Conservation (phyloP, 2,113 vertebrate species). For the Hemibagrus wyckioides region DNA sequence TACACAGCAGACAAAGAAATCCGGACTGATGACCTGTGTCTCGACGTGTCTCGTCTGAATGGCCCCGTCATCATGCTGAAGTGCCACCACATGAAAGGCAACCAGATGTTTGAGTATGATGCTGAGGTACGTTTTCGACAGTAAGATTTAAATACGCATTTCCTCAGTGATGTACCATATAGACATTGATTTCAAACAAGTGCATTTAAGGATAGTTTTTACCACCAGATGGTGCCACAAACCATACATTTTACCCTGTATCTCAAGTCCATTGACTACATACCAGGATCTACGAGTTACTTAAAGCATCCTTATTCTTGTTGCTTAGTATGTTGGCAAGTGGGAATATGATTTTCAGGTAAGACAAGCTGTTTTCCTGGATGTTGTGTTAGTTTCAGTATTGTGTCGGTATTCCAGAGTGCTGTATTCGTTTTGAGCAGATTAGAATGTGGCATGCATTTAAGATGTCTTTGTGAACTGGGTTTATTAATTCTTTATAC, state of each 20-base stretch:
- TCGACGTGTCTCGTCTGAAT: constrained; percentile 94
- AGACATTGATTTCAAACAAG: background rate
- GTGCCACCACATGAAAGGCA: constrained; percentile 98
- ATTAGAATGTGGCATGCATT: background rate
- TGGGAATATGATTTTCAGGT: constrained; percentile 97
- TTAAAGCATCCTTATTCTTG: constrained; percentile 53
- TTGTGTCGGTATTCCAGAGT: background rate
- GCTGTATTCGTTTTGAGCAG: background rate
- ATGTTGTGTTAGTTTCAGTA: background rate
- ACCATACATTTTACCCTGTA: constrained; percentile 31
- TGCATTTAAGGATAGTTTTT: background rate
- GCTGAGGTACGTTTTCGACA: constrained; percentile 80
- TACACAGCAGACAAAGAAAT: constrained; percentile 98
- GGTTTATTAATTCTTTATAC: background rate
- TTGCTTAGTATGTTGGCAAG: constrained; percentile 86
- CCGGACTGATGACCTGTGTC: constrained; percentile 93
- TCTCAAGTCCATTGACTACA: constrained; percentile 36
- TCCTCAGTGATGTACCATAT: background rate
- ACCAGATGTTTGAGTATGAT: constrained; percentile 98
- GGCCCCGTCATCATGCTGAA: constrained; percentile 96
- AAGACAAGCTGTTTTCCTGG: constrained; percentile 67
- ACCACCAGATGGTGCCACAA: constrained; percentile 71
- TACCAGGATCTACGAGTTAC: constrained; percentile 26
- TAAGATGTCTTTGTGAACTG: background rate
- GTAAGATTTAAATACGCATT: background rate